These are phyloP conservation scores for Atherinosoma microstoma DNA, from an alignment of 2,797 vertebrate species.

Conservation along the genomic window DNA sequence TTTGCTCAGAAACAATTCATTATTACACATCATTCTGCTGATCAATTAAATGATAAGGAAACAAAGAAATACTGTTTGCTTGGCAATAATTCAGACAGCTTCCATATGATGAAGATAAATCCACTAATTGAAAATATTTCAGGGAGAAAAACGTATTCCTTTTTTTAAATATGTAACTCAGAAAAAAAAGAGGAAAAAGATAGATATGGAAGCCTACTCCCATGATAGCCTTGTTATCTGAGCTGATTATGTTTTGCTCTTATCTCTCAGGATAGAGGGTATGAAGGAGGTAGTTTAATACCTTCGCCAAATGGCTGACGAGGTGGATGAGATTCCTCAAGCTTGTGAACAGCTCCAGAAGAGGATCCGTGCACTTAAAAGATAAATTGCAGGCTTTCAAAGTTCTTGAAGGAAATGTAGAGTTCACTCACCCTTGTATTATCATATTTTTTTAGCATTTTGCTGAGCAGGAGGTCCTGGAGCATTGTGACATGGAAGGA, in stretches of 20 bases:
- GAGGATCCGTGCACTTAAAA: slow-evolving; percentile 45
- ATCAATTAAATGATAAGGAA: slow-evolving; percentile 83
- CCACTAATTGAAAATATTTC: slow-evolving; percentile 58
- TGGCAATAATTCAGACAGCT: slow-evolving; percentile 67
- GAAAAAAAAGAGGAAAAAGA: slow-evolving; percentile 33
- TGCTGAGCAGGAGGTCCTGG: slow-evolving; percentile 48
- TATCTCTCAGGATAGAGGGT: slow-evolving; percentile 58
- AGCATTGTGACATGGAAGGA: slow-evolving; percentile 34
- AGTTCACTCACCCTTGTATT: slow-evolving; percentile 49
- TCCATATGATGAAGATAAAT: slow-evolving; percentile 63
- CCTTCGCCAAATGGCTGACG: slow-evolving; percentile 66
- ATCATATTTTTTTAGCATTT: slow-evolving; percentile 58
- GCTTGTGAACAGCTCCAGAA: slow-evolving; percentile 54
- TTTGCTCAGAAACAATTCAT: slow-evolving; percentile 78
- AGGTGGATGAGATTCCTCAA: slow-evolving; percentile 60
- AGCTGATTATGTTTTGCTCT: slow-evolving; percentile 59
- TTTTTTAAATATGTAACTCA: slow-evolving; percentile 30
- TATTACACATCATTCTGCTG: slow-evolving; percentile 74
- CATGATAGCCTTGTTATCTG: slow-evolving; percentile 61
- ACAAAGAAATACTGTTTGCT: slow-evolving; percentile 72
- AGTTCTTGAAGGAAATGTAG: slow-evolving; percentile 32
- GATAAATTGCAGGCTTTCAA: slow-evolving; percentile 61
- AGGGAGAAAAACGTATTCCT: slow-evolving; percentile 10
- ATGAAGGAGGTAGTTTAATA: slow-evolving; percentile 54
- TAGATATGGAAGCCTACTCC: slow-evolving; percentile 47